Conservation (phyloP, 2,888 invertebrate species). For the Pseudococcus viburni region DNA sequence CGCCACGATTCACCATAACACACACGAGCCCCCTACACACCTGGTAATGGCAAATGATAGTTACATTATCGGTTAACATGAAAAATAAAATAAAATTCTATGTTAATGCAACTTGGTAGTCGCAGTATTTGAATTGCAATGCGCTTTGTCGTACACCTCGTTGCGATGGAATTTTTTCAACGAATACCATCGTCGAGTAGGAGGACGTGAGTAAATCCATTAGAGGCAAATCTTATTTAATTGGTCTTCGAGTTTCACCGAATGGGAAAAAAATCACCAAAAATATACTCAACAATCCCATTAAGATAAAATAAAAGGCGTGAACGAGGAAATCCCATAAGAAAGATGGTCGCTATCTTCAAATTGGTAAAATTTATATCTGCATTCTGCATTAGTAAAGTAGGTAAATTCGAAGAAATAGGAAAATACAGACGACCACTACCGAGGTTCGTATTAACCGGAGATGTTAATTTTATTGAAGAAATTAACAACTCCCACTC, state of each 20-base stretch:
- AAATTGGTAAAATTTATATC: not conserved
- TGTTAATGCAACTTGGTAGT: slow-evolving; percentile 57
- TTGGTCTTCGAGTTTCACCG: not conserved
- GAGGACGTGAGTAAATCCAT: slow-evolving; percentile 24
- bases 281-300: slow-evolving; percentile 13
- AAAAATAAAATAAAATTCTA: slow-evolving; percentile 29
- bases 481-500: slow-evolving; percentile 43
- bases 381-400: not conserved
- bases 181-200: not conserved
- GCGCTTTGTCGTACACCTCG: not conserved
- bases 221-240: slow-evolving; percentile 19
- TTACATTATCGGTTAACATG: slow-evolving; percentile 48
- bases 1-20: slow-evolving; percentile 65
- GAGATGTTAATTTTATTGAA: slow-evolving; percentile 25
- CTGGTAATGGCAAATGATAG: slow-evolving; percentile 54
- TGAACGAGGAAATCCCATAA: not conserved
- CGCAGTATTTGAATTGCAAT: slow-evolving; percentile 23
- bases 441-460: not conserved
- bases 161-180: slow-evolving; percentile 1
- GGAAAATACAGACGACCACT: not conserved
- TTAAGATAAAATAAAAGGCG: not conserved
- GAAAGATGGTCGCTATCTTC: not conserved
- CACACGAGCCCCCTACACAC: slow-evolving; percentile 62
- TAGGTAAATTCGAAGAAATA: not conserved
- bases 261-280: not conserved